phyloP scores from a whole-genome alignment of 2,113 vertebrate genomes.

The Pseudopodoces humilis region DNA sequence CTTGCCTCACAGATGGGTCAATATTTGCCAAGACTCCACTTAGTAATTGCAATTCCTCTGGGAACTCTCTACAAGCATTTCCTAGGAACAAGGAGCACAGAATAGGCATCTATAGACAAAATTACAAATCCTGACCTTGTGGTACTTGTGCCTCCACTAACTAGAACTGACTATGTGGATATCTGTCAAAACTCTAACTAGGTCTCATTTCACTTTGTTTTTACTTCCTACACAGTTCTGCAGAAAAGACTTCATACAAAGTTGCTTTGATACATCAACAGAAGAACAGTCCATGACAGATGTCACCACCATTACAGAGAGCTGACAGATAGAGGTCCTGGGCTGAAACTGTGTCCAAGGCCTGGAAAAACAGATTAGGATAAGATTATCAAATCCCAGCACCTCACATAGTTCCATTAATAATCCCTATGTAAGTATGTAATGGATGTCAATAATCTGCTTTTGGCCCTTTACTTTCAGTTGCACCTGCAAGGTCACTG shows the following conservation, averaged over 20 bases:
- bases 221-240: neutral
- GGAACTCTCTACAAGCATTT: neutral
- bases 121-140: neutral
- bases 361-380: neutral
- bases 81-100: neutral
- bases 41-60: neutral
- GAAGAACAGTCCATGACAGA: neutral
- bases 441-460: neutral
- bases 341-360: neutral
- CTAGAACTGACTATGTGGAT: neutral
- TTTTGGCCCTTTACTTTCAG: neutral
- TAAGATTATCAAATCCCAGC: neutral
- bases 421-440: neutral
- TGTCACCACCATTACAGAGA: neutral
- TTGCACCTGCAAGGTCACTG: fast-evolving
- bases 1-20: neutral
- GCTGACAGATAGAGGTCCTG: neutral
- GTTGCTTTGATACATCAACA: neutral
- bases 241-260: neutral
- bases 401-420: neutral
- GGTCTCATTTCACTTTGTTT: neutral
- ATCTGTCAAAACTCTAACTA: neutral
- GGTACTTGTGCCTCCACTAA: neutral
- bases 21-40: neutral
- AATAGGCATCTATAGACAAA: neutral